These are phyloP conservation scores for Geophilus truncorum DNA, from an alignment of 2,888 invertebrate species.

Conservation along the genomic window DNA sequence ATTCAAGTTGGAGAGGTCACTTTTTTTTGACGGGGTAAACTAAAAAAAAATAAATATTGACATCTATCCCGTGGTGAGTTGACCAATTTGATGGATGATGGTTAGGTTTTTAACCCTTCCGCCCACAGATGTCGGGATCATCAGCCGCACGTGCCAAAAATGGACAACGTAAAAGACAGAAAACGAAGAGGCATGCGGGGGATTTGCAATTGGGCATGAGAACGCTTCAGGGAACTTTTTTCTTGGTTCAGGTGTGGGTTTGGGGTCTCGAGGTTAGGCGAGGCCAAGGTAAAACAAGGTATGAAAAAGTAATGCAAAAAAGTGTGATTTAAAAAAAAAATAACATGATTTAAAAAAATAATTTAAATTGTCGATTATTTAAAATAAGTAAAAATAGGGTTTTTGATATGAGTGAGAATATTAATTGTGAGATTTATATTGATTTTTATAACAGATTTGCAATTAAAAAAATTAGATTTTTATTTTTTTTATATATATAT, in stretches of 20 bases:
- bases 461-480: too few relatives aligned
- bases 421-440: too few relatives aligned
- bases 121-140: slow-evolving; percentile 9
- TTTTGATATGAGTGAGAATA: too few relatives aligned
- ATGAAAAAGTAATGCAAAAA: neutral
- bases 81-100: neutral
- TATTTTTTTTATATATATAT: too few relatives aligned
- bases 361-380: too few relatives aligned
- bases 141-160: slow-evolving; percentile 25
- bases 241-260: slow-evolving; percentile 10
- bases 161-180: neutral
- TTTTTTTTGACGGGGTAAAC: neutral
- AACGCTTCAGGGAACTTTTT: neutral
- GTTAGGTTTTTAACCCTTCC: slow-evolving; percentile 19
- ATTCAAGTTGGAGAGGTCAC: neutral
- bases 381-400: too few relatives aligned
- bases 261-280: slow-evolving; percentile 5
- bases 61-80: neutral
- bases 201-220: neutral
- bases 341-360: too few relatives aligned
- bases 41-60: neutral
- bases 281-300: slow-evolving; percentile 7
- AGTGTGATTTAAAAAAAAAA: neutral
- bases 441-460: too few relatives aligned
- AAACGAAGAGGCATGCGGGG: neutral